A percentile compares a stretch with the other conserved stretches of the same genome.
Evolutionary conservation across 2,888 invertebrate species (phyloP).

Genomic region (Apodemia hepburni): DNA sequence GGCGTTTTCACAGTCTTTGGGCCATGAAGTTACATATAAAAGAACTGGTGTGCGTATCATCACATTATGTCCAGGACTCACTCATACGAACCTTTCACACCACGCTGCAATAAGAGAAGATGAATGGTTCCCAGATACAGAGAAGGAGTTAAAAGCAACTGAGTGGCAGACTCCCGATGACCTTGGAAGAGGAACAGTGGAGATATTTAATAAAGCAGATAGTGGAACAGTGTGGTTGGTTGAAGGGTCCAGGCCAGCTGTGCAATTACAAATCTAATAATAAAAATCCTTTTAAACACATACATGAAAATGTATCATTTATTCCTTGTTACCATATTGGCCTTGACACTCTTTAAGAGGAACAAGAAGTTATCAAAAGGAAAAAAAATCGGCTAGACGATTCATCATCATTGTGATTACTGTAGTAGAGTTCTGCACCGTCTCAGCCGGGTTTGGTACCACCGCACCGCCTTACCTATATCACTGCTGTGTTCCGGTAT

Average conservation of each 20-base stretch:
- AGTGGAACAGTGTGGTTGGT: constrained; percentile 56
- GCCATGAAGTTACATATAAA: constrained; percentile 44
- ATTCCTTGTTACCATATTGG: no score
- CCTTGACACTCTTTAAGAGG: no score
- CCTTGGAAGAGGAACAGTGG: constrained; percentile 39
- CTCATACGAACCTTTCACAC: constrained; percentile 42
- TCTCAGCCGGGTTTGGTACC: no score
- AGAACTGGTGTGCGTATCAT: constrained; percentile 56
- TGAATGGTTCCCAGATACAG: constrained; percentile 24
- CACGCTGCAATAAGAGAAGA: constrained; percentile 27
- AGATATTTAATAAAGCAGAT: constrained; percentile 45
- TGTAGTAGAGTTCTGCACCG: no score
- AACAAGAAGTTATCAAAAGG: no score
- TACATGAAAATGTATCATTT: background rate
- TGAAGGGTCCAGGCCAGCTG: constrained; percentile 32
- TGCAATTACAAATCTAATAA: constrained; percentile 22
- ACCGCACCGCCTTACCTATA: no score
- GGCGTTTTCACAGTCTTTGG: constrained; percentile 58
- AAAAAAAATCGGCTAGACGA: no score
- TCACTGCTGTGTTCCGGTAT: no score
- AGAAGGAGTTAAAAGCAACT: constrained; percentile 23
- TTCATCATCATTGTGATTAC: no score
- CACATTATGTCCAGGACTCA: constrained; percentile 62
- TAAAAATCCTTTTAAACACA: background rate
- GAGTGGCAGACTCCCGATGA: constrained; percentile 37